Evolutionary conservation across 2,113 vertebrate species (phyloP).

Genomic region (Hemichromis elongatus): DNA sequence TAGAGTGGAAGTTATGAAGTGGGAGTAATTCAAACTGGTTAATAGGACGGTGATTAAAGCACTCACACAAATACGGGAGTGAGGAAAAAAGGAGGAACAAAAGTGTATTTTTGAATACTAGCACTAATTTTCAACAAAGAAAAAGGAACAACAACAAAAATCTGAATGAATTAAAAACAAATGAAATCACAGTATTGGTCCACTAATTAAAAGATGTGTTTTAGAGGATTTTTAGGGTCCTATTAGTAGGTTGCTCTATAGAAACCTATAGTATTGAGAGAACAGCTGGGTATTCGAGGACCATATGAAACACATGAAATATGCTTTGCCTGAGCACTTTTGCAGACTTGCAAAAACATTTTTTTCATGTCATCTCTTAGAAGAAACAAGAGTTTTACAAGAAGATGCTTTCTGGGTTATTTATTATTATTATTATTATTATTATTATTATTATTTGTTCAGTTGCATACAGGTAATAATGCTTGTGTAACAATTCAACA

Average conservation of each 20-base stretch:
- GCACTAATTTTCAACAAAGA: neutral
- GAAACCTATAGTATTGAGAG: neutral
- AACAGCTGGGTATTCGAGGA: neutral
- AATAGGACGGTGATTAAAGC: neutral
- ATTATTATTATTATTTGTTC: neutral
- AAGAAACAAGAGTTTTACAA: neutral
- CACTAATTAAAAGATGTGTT: neutral
- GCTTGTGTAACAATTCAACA: fast-evolving
- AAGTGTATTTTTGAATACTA: neutral
- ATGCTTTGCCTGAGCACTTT: neutral
- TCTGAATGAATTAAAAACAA: neutral
- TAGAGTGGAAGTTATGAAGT: neutral
- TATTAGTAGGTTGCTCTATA: neutral
- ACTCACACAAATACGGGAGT: neutral
- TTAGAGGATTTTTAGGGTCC: neutral
- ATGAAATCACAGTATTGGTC: neutral
- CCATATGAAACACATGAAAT: neutral
- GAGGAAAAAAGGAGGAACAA: neutral
- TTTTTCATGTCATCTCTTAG: neutral
- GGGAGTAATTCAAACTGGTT: neutral
- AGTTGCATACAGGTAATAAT: neutral
- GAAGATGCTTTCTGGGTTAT: neutral
- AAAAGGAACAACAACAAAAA: neutral
- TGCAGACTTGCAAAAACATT: neutral
- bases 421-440: neutral